These are phyloP conservation scores for Syritta pipiens DNA, from an alignment of 2,888 invertebrate species.

Conservation along the genomic window DNA sequence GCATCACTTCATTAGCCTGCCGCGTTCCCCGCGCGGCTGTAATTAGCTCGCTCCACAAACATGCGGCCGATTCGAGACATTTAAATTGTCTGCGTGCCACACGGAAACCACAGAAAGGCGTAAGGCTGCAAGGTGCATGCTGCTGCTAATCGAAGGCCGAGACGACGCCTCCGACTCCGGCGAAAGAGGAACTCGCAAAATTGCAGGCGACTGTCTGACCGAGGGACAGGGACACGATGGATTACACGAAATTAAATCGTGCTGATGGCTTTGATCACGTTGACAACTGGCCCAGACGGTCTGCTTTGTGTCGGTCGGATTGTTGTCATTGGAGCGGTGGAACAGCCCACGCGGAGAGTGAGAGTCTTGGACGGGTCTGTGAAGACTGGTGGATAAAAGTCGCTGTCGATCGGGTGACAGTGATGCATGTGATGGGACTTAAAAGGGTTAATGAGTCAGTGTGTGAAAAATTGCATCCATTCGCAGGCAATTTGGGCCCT, in stretches of 20 bases:
- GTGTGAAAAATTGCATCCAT: too few species aligned
- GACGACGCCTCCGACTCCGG: too few species aligned
- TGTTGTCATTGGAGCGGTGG: background rate
- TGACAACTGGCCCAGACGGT: slow-evolving; percentile 31
- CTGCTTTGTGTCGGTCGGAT: slow-evolving; percentile 8
- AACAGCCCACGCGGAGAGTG: slow-evolving; percentile 4
- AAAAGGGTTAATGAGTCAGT: too few species aligned
- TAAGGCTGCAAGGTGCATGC: slow-evolving; percentile 24
- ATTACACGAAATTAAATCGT: slow-evolving; percentile 16
- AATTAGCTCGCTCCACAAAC: background rate
- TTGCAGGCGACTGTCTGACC: too few species aligned
- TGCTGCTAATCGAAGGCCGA: slow-evolving; percentile 26
- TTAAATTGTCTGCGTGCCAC: background rate
- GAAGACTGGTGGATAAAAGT: too few species aligned
- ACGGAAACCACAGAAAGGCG: background rate
- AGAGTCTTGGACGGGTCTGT: too few species aligned
- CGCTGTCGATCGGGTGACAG: too few species aligned
- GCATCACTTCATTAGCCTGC: slow-evolving; percentile 46
- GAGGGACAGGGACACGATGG: background rate
- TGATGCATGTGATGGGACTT: too few species aligned
- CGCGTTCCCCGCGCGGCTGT: background rate
- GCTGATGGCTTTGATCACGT: slow-evolving; percentile 28
- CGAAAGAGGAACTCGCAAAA: too few species aligned
- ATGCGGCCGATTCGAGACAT: too few species aligned
- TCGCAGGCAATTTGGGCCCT: too few species aligned